A percentile compares a stretch with the other conserved stretches of the same genome.
phyloP scores from a whole-genome alignment of 37 sponge, comb jelly and placozoan species.

The Haliclona indistincta region DNA sequence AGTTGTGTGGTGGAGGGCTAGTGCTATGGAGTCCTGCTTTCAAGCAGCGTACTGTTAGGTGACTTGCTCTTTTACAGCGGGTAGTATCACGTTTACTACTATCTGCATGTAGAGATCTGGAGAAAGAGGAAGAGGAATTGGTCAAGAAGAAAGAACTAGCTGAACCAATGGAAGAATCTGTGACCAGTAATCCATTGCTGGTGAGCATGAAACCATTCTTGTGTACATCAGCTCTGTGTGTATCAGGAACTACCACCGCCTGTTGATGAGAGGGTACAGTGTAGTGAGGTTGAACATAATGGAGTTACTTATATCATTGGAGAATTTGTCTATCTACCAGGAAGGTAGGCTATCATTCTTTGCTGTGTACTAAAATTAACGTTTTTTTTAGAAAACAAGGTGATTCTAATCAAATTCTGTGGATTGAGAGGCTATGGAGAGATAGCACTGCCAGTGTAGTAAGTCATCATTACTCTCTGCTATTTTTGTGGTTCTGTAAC shows the following conservation, averaged over 20 bases:
- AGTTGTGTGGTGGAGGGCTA: conserved; percentile 41
- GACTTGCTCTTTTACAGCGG: neutral
- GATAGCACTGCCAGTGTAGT: conserved; percentile 39
- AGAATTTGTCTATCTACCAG: conserved; percentile 49
- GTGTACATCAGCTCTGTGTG: neutral
- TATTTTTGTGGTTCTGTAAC: no score
- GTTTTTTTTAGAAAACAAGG: neutral
- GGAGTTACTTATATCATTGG: conserved; percentile 34
- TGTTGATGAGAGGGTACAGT: neutral
- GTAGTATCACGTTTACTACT: neutral
- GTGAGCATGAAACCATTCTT: neutral
- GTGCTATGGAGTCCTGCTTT: conserved; percentile 66
- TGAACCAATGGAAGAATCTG: neutral
- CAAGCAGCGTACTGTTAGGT: conserved; percentile 19
- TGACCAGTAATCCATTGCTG: neutral
- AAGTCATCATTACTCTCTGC: neutral
- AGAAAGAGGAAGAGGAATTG: conserved; percentile 1
- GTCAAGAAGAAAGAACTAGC: neutral
- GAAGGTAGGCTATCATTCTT: conserved; percentile 19
- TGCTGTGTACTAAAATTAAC: neutral
- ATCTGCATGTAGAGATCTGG: neutral
- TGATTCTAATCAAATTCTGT: conserved; percentile 55
- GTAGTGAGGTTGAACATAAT: conserved; percentile 5
- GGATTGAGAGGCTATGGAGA: conserved; percentile 76
- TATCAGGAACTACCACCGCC: neutral